A percentile compares a stretch with the other conserved stretches of the same genome.
Conservation (phyloP, 2,797 vertebrate species). For the Balearica regulorum region DNA sequence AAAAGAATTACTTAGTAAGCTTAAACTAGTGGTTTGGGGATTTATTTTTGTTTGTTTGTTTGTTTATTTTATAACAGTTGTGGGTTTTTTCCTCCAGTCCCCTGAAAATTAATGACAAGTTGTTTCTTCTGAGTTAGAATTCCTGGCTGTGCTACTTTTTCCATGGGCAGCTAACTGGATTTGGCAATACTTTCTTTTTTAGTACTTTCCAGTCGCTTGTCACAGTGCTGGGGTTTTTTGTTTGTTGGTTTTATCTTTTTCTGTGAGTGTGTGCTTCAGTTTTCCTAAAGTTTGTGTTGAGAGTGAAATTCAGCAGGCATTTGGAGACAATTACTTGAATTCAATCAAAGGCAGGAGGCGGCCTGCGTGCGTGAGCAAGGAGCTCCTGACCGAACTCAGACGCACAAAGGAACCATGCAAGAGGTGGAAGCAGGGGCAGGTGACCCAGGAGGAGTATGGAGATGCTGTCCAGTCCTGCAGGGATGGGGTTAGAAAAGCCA, state of each 20-base stretch:
- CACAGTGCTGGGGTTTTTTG: neutral
- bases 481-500: neutral
- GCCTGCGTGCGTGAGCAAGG: neutral
- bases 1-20: neutral
- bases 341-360: neutral
- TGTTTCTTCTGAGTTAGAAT: neutral
- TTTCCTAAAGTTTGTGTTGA: neutral
- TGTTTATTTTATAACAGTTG: neutral
- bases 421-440: neutral
- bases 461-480: neutral
- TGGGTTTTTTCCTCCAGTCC: neutral
- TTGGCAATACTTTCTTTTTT: neutral
- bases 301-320: neutral
- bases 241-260: neutral
- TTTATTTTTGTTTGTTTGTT: neutral
- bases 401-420: neutral
- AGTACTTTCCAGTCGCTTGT: neutral
- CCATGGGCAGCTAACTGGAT: neutral
- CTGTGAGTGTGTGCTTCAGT: neutral
- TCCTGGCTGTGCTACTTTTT: neutral
- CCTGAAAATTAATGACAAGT: slow-evolving; percentile 5
- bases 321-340: neutral
- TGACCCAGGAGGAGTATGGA: neutral
- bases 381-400: neutral
- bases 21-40: neutral